phyloP scores from a whole-genome alignment of 2,888 invertebrate species.

The Andrena praecox region DNA sequence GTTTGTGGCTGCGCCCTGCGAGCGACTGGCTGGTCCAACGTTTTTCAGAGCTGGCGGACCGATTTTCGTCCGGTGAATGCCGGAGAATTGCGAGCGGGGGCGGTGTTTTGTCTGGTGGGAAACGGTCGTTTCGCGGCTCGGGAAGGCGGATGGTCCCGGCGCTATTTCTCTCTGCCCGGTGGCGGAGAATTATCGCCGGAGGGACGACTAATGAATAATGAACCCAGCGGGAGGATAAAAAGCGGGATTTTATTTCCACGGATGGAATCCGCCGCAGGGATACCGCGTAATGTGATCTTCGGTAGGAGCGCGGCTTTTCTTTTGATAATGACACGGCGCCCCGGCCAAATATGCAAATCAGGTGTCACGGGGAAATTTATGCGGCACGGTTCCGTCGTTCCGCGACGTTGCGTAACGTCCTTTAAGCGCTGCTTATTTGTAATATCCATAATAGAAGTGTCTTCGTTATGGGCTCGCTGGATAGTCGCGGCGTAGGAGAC shows the following conservation, averaged over 20 bases:
- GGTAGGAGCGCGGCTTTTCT: conserved; percentile 2
- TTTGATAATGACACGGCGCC: conserved; percentile 39
- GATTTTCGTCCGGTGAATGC: background rate
- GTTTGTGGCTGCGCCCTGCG: conserved; percentile 2
- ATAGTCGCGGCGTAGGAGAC: background rate
- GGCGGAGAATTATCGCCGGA: conserved; percentile 4
- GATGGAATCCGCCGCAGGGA: conserved; percentile 5
- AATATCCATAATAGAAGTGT: conserved; percentile 22
- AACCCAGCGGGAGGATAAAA: background rate
- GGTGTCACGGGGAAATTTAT: conserved; percentile 20
- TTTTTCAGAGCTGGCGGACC: background rate
- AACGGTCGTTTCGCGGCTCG: background rate
- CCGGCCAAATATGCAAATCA: conserved; percentile 54
- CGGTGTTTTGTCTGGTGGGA: background rate
- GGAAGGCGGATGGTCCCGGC: background rate
- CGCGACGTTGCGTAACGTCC: conserved; percentile 27
- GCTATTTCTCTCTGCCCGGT: background rate
- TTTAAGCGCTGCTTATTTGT: conserved; percentile 34
- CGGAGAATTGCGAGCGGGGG: background rate
- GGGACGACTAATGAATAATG: background rate
- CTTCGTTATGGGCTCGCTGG: conserved; percentile 4
- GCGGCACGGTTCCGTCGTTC: background rate
- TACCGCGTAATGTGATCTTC: conserved; percentile 29
- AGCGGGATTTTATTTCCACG: background rate
- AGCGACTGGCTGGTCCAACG: conserved; percentile 6